phyloP scores from a whole-genome alignment of 2,113 vertebrate species.

The Phyllopteryx taeniolatus region DNA sequence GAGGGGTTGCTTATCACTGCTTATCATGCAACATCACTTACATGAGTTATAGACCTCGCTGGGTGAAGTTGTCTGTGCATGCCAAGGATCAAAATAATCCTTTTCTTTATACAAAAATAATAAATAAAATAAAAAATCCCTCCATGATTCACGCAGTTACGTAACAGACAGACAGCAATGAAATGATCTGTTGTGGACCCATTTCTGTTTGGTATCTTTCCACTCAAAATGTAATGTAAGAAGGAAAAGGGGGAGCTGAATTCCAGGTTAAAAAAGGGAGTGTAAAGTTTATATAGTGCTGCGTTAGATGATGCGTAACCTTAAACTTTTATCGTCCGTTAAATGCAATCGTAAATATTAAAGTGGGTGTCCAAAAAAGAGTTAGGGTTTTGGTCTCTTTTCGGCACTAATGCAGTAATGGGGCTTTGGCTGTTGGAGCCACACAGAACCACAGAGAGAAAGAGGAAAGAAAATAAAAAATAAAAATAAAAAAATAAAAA shows the following conservation, averaged over 20 bases:
- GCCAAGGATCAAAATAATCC: slow-evolving; percentile 49
- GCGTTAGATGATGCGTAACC: not conserved
- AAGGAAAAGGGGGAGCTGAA: not conserved
- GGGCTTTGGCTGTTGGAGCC: not conserved
- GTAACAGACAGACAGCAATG: slow-evolving; percentile 65
- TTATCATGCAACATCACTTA: slow-evolving; percentile 67
- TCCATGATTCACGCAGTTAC: slow-evolving; percentile 64
- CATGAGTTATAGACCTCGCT: slow-evolving; percentile 46
- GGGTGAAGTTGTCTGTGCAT: slow-evolving; percentile 65
- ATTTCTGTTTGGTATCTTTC: slow-evolving; percentile 66
- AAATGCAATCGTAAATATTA: not conserved
- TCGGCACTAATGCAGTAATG: not conserved
- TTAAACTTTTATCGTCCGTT: slow-evolving; percentile 6
- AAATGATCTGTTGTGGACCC: slow-evolving; percentile 67
- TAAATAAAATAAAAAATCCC: slow-evolving; percentile 12
- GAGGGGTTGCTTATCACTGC: slow-evolving; percentile 58
- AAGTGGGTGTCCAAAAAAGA: slow-evolving; percentile 1
- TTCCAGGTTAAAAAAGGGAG: slow-evolving; percentile 15
- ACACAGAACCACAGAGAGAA: not conserved
- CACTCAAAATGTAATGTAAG: slow-evolving; percentile 54
- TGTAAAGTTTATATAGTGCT: not conserved
- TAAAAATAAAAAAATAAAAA: no score
- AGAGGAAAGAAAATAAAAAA: no score
- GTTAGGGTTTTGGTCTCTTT: slow-evolving; percentile 5
- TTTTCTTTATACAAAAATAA: slow-evolving; percentile 25